phyloP scores from a whole-genome alignment of 2,113 vertebrate genomes.

The Ophiodon elongatus region DNA sequence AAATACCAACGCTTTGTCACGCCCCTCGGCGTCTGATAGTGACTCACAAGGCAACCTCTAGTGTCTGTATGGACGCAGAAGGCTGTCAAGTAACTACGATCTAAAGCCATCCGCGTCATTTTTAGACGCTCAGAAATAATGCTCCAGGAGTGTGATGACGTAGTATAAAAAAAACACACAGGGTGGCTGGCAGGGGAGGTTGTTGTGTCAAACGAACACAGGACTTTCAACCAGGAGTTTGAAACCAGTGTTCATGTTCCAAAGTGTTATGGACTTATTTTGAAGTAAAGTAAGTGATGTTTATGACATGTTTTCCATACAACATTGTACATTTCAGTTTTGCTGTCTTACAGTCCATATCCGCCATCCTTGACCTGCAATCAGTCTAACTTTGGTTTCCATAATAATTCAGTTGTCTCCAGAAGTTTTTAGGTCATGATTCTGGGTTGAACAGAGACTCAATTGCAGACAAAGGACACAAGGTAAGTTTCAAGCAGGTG shows the following conservation, averaged over 20 bases:
- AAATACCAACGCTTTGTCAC: too few species aligned
- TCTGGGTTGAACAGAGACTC: background rate
- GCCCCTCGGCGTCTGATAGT: too few species aligned
- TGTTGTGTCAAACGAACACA: background rate
- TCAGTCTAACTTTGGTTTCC: constrained; percentile 5
- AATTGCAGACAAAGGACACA: background rate
- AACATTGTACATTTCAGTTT: background rate
- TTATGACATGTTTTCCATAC: background rate
- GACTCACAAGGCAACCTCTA: background rate
- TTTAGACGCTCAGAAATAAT: background rate
- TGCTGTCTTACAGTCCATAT: background rate
- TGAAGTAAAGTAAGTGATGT: background rate
- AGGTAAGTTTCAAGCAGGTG: background rate
- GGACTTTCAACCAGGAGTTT: background rate
- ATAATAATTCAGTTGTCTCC: constrained; percentile 11
- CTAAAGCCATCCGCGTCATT: background rate
- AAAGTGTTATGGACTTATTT: too few species aligned
- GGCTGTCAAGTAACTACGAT: background rate
- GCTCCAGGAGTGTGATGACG: too few species aligned
- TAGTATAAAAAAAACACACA: background rate
- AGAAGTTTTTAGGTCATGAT: background rate
- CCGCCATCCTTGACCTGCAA: background rate
- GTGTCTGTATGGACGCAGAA: background rate
- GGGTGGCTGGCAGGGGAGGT: background rate
- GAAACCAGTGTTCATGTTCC: too few species aligned